Conservation (phyloP, 2,113 vertebrate species). For the Tychaedon coryphoeus region DNA sequence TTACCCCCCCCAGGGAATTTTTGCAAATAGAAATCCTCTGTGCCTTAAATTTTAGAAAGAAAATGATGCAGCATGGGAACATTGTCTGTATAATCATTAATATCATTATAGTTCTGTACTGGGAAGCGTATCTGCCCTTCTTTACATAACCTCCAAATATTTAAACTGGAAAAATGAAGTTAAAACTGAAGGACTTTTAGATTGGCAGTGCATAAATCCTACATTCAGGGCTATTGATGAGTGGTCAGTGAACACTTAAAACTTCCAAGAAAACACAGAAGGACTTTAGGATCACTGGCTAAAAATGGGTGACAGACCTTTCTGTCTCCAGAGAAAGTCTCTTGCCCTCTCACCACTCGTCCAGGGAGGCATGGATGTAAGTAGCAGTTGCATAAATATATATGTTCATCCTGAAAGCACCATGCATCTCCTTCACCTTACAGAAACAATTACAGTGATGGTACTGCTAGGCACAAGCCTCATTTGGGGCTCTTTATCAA, state of each 20-base stretch:
- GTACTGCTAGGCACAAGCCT: background rate
- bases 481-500: background rate
- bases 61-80: background rate
- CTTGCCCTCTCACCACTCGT: background rate
- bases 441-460: background rate
- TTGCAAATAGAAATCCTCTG: background rate
- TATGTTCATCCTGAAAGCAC: background rate
- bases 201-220: background rate
- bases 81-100: background rate
- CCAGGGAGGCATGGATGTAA: background rate
- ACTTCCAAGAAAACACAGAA: background rate
- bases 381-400: background rate
- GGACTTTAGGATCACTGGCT: background rate
- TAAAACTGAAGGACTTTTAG: background rate
- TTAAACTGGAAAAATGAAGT: background rate
- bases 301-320: background rate
- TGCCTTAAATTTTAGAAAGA: constrained; percentile 19
- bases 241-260: background rate
- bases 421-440: background rate
- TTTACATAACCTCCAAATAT: background rate
- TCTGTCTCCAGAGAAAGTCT: background rate
- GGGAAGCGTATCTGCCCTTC: background rate
- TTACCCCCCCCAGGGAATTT: background rate
- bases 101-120: background rate
- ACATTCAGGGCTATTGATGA: background rate